These are phyloP conservation scores for Monarcha castaneiventris DNA, from an alignment of 2,113 vertebrate species.

Conservation along the genomic window DNA sequence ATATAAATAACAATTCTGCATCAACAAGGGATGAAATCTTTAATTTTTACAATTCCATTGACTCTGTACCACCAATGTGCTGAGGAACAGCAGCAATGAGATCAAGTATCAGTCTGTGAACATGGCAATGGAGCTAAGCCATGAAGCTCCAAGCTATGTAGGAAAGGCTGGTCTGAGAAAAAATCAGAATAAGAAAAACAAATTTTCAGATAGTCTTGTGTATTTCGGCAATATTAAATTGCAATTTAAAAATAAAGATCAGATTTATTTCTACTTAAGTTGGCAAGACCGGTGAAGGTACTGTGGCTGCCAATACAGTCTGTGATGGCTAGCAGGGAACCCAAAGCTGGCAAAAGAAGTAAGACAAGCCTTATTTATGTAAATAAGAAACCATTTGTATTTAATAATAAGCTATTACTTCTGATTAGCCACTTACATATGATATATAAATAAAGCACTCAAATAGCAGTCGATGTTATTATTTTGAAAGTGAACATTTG, in stretches of 20 bases:
- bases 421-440: conserved; percentile 42
- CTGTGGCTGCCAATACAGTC: conserved; percentile 31
- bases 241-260: conserved; percentile 48
- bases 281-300: conserved; percentile 23
- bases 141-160: not conserved
- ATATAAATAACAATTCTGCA: conserved; percentile 45
- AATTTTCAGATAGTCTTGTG: not conserved
- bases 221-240: not conserved
- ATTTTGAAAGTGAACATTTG: conserved; percentile 46
- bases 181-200: not conserved
- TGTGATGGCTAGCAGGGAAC: conserved; percentile 45
- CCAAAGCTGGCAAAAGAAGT: conserved; percentile 38
- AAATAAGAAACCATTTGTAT: conserved; percentile 53
- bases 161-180: not conserved
- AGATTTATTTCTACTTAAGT: conserved; percentile 35
- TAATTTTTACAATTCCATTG: conserved; percentile 18
- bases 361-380: conserved; percentile 43
- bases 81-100: not conserved
- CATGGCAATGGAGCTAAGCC: not conserved
- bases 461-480: conserved; percentile 27
- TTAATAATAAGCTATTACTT: conserved; percentile 54
- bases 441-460: conserved; percentile 24
- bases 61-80: not conserved
- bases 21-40: conserved; percentile 43
- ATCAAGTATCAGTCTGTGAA: not conserved